These are phyloP conservation scores for Paragorgia papillata DNA, from an alignment of 92 coral and sea anemone species.

Conservation along the genomic window DNA sequence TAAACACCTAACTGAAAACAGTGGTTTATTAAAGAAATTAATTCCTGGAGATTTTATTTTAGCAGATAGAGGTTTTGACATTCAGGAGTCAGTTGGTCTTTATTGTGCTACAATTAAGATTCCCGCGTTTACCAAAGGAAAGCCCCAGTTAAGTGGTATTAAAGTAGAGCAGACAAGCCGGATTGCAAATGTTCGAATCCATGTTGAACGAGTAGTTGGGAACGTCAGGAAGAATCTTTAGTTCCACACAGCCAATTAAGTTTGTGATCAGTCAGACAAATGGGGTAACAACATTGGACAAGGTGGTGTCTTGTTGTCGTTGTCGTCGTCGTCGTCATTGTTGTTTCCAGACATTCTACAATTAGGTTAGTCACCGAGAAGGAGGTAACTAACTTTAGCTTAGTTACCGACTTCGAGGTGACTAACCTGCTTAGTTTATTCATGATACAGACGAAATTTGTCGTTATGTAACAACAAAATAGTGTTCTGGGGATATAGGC, in stretches of 20 bases:
- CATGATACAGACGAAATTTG: too few relatives aligned
- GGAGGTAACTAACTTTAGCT: too few relatives aligned
- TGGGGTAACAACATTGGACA: constrained; percentile 60
- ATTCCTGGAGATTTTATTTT: constrained; percentile 54
- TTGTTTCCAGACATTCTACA: constrained; percentile 19
- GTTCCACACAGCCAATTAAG: constrained; percentile 61
- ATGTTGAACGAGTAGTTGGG: constrained; percentile 24
- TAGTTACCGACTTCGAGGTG: too few relatives aligned
- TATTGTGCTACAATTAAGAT: constrained; percentile 52
- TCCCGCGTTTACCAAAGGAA: constrained; percentile 55
- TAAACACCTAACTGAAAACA: constrained; percentile 50
- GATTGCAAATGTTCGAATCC: constrained; percentile 3
- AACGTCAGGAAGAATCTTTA: constrained; percentile 58
- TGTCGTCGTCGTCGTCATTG: constrained; percentile 64
- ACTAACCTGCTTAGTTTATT: background rate
- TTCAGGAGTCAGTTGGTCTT: constrained; percentile 53
- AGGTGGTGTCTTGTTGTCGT: constrained; percentile 65
- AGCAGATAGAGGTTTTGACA: constrained; percentile 60
- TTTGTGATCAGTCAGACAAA: constrained; percentile 52
- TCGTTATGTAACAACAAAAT: too few relatives aligned
- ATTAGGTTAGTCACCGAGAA: background rate
- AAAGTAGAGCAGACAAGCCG: background rate
- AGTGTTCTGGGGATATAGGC: too few relatives aligned
- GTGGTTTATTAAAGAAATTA: constrained; percentile 50
- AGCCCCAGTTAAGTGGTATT: constrained; percentile 38